phyloP scores from a whole-genome alignment of 2,888 invertebrate species.

The Dusona sp. region DNA sequence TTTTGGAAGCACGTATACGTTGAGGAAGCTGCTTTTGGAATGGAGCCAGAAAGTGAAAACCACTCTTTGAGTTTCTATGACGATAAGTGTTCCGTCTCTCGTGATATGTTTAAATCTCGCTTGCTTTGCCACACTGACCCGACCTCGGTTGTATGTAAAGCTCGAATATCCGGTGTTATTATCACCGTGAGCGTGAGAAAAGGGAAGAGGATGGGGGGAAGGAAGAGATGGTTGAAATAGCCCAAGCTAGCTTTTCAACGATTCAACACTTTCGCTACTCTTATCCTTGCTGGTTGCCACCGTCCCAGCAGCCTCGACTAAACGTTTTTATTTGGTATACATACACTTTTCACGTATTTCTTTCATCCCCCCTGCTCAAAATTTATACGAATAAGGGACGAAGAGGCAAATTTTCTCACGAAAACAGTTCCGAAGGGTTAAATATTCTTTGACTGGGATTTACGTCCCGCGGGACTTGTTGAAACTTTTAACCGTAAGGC shows the following conservation, averaged over 20 bases:
- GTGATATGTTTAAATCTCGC: constrained; percentile 57
- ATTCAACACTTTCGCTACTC: constrained; percentile 50
- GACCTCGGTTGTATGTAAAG: constrained; percentile 45
- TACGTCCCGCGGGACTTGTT: constrained; percentile 1
- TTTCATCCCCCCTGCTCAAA: background rate
- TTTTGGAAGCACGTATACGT: background rate
- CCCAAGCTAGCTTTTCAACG: constrained; percentile 41
- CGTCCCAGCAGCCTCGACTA: background rate
- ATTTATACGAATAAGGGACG: background rate
- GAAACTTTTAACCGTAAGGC: background rate
- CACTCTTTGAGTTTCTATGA: constrained; percentile 14
- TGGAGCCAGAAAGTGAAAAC: constrained; percentile 60
- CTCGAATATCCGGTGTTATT: constrained; percentile 64
- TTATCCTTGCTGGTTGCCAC: background rate
- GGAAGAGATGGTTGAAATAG: constrained; percentile 21
- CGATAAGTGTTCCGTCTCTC: constrained; percentile 58
- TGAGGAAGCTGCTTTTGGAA: constrained; percentile 46
- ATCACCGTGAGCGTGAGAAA: constrained; percentile 28
- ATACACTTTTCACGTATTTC: background rate
- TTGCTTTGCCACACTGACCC: constrained; percentile 45
- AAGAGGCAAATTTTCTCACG: background rate
- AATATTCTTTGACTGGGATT: background rate
- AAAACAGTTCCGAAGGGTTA: constrained; percentile 10
- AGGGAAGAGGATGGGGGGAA: background rate
- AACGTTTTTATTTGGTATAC: background rate